Evolutionary conservation across 2,888 invertebrate genomes (phyloP), one percentile per base, ranked within the genome.

Genomic region (Dicyrtomina minuta): DNA sequence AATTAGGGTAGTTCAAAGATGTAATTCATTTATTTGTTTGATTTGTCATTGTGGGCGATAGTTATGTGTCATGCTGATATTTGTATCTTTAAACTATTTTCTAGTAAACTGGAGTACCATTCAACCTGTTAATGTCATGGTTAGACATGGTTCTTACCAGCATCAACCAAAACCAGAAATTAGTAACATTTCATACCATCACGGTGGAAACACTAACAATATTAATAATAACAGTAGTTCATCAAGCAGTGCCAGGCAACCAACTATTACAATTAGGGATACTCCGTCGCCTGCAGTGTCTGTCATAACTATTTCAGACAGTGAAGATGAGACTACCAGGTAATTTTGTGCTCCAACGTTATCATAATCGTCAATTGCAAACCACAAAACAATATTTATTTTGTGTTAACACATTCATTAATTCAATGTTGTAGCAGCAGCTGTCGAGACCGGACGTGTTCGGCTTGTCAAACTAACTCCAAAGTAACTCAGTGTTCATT

Each of bases 281-380:
- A 94, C 96, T 27, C 96, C 96, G 0, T 95, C 95, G 39, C 96
- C 96, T 2, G 91, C 94, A 55, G 93, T 92, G 61, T 93, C 95
- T 68, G 94, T 96, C 78, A 96, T 97, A 80, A 96, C 96, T 51
- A 94, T 95, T 79, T 93, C 92, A 20, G 96, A 96, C 81, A 95
- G 94, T 79, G 96, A 96, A 81, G 96, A 96, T 81, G 96, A 96
- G 80, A 84, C 86, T 66, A 84, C 84, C 66, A 78, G 79, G 79
- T 78, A 75, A 70, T 70, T 69, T 26, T n/a, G n/a, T n/a, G n/a
- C n/a, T n/a, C n/a, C n/a, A n/a, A 64, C 61, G 12, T 51, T 49
- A 41, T 13, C 17, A 5, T 5, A 46, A 46, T 5, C 6, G 46
- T 4, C 17, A 15, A 46, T 8, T 46, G 15, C 5, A 17, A 33